Conservation (phyloP, 2,797 vertebrate species). For the Anas acuta region DNA sequence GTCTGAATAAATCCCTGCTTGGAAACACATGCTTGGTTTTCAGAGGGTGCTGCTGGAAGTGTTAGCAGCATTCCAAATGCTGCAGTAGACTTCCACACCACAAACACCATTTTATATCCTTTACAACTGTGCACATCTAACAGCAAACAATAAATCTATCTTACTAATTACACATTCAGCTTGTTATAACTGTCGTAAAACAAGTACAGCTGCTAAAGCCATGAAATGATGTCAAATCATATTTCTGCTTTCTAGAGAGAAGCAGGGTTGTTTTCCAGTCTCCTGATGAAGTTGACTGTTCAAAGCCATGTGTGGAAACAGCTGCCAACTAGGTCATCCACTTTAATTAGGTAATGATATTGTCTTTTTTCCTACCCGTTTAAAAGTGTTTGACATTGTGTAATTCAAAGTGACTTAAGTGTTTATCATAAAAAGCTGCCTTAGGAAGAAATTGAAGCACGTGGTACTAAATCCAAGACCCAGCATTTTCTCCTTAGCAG, state of each 20-base stretch:
- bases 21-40: conserved; percentile 29
- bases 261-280: conserved; percentile 74
- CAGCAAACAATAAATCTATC: conserved; percentile 79
- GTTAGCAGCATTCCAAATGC: conserved; percentile 69
- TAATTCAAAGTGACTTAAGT: conserved; percentile 50
- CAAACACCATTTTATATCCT: conserved; percentile 76
- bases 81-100: conserved; percentile 75
- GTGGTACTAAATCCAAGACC: neutral
- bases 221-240: conserved; percentile 80
- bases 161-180: conserved; percentile 77
- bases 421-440: conserved; percentile 48
- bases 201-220: conserved; percentile 79
- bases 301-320: conserved; percentile 59
- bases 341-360: conserved; percentile 56
- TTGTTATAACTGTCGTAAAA: conserved; percentile 76
- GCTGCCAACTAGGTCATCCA: conserved; percentile 62
- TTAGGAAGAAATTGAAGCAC: conserved; percentile 12
- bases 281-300: conserved; percentile 49
- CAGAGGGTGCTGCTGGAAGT: conserved; percentile 67
- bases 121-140: conserved; percentile 64
- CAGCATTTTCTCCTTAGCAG: neutral
- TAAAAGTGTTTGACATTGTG: conserved; percentile 48
- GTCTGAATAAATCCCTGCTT: conserved; percentile 22
- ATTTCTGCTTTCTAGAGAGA: conserved; percentile 74
- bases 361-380: conserved; percentile 25